These are phyloP conservation scores for Zalophus californianus DNA, from an alignment of 2,797 vertebrate species.

Conservation along the genomic window DNA sequence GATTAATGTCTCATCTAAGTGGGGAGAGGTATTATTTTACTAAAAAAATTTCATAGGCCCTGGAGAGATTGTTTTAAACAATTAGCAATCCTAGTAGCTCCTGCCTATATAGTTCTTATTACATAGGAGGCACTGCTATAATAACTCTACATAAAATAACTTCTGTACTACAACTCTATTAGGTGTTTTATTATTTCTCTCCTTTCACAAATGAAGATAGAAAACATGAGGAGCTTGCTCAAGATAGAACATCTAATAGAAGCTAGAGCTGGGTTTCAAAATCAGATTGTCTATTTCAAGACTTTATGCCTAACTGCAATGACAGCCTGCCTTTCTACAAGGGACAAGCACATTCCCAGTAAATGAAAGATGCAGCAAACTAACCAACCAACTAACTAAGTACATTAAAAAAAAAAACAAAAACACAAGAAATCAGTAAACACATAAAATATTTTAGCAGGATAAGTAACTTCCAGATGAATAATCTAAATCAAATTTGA, in stretches of 20 bases:
- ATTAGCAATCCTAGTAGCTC: neutral
- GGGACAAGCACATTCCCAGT: neutral
- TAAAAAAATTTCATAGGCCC: neutral
- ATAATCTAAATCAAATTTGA: neutral
- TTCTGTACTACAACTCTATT: neutral
- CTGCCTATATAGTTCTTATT: neutral
- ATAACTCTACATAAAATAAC: neutral
- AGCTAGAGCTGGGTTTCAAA: neutral
- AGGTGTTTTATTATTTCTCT: neutral
- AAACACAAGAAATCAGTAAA: neutral
- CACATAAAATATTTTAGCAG: neutral
- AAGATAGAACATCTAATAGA: neutral
- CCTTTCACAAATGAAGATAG: neutral
- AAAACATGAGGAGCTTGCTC: neutral
- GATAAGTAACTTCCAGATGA: neutral
- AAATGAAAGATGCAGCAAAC: neutral
- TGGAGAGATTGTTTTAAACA: neutral
- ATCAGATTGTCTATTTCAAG: neutral
- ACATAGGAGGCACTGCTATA: neutral
- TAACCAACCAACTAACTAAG: neutral
- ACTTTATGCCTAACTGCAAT: too few species aligned
- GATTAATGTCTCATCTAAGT: neutral
- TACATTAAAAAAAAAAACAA: neutral
- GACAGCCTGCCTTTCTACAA: neutral
- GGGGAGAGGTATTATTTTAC: neutral